phyloP scores from a whole-genome alignment of 2,113 vertebrate species.

The Myxocyprinus asiaticus region DNA sequence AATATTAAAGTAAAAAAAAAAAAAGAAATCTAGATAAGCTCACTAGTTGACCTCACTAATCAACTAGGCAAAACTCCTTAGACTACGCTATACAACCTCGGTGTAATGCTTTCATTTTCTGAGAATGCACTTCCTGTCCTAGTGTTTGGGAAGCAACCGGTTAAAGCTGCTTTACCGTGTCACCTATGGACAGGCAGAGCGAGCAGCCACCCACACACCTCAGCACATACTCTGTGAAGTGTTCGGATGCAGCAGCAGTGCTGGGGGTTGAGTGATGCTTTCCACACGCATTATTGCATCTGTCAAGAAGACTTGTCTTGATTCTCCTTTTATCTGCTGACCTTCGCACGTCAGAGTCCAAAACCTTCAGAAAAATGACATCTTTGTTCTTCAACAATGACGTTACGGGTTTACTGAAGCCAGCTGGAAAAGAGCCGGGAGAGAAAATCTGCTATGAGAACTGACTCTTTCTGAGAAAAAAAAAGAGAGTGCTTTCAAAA shows the following conservation, averaged over 20 bases:
- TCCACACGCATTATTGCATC: slow-evolving; percentile 5
- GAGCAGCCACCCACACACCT: slow-evolving; percentile 39
- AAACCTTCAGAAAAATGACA: slow-evolving; percentile 33
- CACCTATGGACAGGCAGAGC: slow-evolving; percentile 25
- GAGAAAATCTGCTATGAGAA: no score
- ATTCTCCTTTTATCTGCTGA: slow-evolving; percentile 42
- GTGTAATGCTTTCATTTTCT: no score
- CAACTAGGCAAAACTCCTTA: no score
- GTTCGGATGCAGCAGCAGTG: slow-evolving; percentile 18
- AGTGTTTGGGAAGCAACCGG: background rate
- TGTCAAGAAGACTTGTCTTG: slow-evolving; percentile 44
- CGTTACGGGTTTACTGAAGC: slow-evolving; percentile 33
- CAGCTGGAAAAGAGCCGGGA: slow-evolving; percentile 18
- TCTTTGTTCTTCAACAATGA: slow-evolving; percentile 36
- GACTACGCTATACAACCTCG: no score
- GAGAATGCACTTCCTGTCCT: background rate
- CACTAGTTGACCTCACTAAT: no score
- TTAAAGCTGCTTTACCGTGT: slow-evolving; percentile 42
- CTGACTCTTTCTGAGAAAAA: no score
- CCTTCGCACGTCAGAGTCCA: slow-evolving; percentile 45
- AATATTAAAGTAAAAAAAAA: no score
- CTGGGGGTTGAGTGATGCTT: background rate
- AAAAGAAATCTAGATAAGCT: no score
- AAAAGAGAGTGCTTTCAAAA: slow-evolving; percentile 65
- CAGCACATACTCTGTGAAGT: slow-evolving; percentile 32